Base-by-base conservation (phyloP, 2,888 invertebrate genomes). In the Steinernema hermaphroditum region DNA sequence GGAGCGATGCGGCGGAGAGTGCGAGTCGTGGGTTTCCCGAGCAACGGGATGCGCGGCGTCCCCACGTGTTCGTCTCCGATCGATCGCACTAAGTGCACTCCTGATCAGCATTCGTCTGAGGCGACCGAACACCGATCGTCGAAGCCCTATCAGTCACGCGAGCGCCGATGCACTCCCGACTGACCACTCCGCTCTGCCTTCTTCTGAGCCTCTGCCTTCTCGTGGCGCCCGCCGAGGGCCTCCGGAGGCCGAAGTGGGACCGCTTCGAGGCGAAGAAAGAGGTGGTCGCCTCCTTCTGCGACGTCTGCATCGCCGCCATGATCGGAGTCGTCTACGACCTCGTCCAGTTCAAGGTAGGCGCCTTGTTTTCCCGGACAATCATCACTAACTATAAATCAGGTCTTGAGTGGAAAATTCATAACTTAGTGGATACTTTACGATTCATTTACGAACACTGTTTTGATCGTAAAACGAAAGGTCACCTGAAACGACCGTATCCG, bases 311-410 rank as follows among this genome's bases (percentile, higher is more conserved):
- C 29, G 32, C 29, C 1, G 34, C 32, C 14, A 32, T 62, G 32
- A 27, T 24, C 24, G 62, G 62, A 9, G 16, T 62, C 32, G 62
- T 62, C 16, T 62, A 62, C 62, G 62, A 62, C 32, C 16, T 62
- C 29, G 62, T 62, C 16, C 62, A 62, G 27, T 62, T 62, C n/a
- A 34, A 62, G 62, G 62, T 62, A 62, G 16, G 37, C 37, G n/a
- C n/a, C n/a, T n/a, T n/a, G n/a, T n/a, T n/a, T n/a, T n/a, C n/a
- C n/a, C n/a, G n/a, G n/a, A n/a, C n/a, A n/a, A n/a, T n/a, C n/a
- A n/a, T n/a, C n/a, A n/a, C n/a, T n/a, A n/a, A n/a, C n/a, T n/a
- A n/a, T n/a, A n/a, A n/a, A n/a, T n/a, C n/a, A n/a, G n/a, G n/a
- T n/a, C n/a, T 12, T 8, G 12, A 37, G 37, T 12, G 37, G 37